Percentiles rank a stretch among this genome's conserved stretches.
These are phyloP conservation scores for Liposcelis brunnea DNA, from an alignment of 2,888 invertebrate genomes.

Conservation along the genomic window DNA sequence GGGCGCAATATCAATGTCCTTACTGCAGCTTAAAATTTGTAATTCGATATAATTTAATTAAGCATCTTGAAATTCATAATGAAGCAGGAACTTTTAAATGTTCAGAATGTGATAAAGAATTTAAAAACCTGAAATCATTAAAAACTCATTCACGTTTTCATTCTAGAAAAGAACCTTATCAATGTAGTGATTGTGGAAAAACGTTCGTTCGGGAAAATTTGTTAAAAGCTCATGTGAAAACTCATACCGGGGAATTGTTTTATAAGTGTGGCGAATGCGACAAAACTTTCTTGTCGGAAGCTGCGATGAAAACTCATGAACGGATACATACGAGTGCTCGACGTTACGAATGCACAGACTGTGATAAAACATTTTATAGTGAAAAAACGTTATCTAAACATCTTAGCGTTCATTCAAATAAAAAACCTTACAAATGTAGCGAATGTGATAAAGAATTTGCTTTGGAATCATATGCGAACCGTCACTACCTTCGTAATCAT, in stretches of 20 bases:
- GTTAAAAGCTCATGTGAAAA: neutral
- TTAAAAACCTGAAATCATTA: neutral
- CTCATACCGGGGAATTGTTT: constrained; percentile 1
- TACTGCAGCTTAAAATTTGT: too few relatives aligned
- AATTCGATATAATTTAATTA: too few relatives aligned
- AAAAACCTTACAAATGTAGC: too few relatives aligned
- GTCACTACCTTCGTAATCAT: too few relatives aligned
- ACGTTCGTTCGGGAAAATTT: neutral
- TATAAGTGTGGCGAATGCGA: neutral
- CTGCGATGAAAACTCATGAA: neutral
- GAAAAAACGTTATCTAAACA: neutral
- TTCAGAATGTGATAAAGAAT: neutral
- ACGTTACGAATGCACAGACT: neutral
- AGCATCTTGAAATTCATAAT: too few relatives aligned
- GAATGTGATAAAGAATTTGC: too few relatives aligned
- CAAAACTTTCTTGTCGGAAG: neutral
- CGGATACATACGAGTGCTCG: neutral
- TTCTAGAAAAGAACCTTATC: neutral
- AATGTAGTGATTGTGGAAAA: neutral
- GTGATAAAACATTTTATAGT: neutral
- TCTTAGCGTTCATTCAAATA: neutral
- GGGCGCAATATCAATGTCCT: too few relatives aligned
- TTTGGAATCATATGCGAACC: too few relatives aligned
- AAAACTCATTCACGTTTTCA: neutral
- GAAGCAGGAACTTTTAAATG: neutral